Evolutionary conservation across 2,888 invertebrate species (phyloP), one percentile per base, ranked within the genome.

Genomic region (Catonia carolina): DNA sequence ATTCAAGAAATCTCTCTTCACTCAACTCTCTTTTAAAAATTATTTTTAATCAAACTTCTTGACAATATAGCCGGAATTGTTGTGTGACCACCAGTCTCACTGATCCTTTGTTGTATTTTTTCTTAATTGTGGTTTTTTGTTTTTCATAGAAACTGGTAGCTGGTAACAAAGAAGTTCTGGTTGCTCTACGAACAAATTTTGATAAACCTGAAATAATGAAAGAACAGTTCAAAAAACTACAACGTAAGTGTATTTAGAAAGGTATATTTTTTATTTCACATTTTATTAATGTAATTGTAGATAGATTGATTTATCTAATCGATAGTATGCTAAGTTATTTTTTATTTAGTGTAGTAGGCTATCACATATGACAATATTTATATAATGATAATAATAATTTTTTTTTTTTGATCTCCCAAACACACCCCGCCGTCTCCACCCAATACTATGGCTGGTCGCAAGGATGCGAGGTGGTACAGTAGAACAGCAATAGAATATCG

Each of bases 191-290:
- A 66, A 95, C 96, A 1, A 96, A 94, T 72, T 99, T 97, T 70
- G 99, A 99, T 71, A 97, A 99, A 70, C 97, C 98, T 0, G 97
- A 98, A 67, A 86, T 92, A 35, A 98, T 99, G 97, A 91, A 91
- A 70, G 97, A 98, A 67, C 89, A 98, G 64, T 92, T 91, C 67
- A 90, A 91, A 70, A 83, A 84, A 67, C 73, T 98, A 54, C 87
- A 89, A 67, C 87, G 72, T 71, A 63, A 69, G 67, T 67, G 10
- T 23, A 31, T n/a, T n/a, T n/a, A n/a, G n/a, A n/a, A n/a, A n/a
- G n/a, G n/a, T n/a, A n/a, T n/a, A 47, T 12, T 2, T 39, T 31
- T 53, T 31, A 12, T 15, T 39, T 52, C 15, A 14, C 4, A 4
- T 2, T 10, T 14, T 37, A 4, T 10, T 12, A 23, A 20, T 0